phyloP scores from a whole-genome alignment of 2,888 invertebrate genomes.

The Agrilus cyanescens region DNA sequence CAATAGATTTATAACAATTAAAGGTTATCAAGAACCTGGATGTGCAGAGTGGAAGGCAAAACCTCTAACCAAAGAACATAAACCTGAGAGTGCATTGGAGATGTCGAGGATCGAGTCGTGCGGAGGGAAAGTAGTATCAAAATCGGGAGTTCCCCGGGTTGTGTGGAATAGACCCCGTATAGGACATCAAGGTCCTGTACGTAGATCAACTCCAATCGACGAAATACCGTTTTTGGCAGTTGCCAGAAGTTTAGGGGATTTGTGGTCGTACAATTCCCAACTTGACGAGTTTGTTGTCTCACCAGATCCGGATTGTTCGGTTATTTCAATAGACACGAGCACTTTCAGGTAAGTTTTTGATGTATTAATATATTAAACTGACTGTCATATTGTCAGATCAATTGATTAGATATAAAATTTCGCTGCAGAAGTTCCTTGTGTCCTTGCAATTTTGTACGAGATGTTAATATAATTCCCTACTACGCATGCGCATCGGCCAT shows the following conservation, averaged over 20 bases:
- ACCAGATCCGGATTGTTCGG: slow-evolving; percentile 90
- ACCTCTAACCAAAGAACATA: slow-evolving; percentile 84
- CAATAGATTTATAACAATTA: slow-evolving; percentile 7
- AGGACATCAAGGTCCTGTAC: slow-evolving; percentile 76
- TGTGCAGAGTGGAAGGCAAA: slow-evolving; percentile 62
- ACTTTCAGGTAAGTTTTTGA: slow-evolving; percentile 46
- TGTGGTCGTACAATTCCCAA: slow-evolving; percentile 94
- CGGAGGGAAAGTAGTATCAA: slow-evolving; percentile 67
- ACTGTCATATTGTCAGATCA: too few relatives aligned
- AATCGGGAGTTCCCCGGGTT: slow-evolving; percentile 79
- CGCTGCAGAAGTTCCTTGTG: too few relatives aligned
- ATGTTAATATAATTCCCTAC: too few relatives aligned
- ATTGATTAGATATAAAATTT: too few relatives aligned
- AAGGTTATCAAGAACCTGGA: slow-evolving; percentile 33
- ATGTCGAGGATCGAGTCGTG: slow-evolving; percentile 68
- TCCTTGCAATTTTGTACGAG: too few relatives aligned
- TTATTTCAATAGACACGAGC: slow-evolving; percentile 67
- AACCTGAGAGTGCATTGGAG: slow-evolving; percentile 82
- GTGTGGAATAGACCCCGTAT: slow-evolving; percentile 91
- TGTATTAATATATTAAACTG: too few relatives aligned
- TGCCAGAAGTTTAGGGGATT: slow-evolving; percentile 87
- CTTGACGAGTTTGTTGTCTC: slow-evolving; percentile 92
- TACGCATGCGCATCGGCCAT: too few relatives aligned
- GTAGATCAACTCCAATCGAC: slow-evolving; percentile 81
- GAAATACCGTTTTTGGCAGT: slow-evolving; percentile 94